Conservation (phyloP, 2,797 vertebrate genomes). For the Ptychobarbus kaznakovi region DNA sequence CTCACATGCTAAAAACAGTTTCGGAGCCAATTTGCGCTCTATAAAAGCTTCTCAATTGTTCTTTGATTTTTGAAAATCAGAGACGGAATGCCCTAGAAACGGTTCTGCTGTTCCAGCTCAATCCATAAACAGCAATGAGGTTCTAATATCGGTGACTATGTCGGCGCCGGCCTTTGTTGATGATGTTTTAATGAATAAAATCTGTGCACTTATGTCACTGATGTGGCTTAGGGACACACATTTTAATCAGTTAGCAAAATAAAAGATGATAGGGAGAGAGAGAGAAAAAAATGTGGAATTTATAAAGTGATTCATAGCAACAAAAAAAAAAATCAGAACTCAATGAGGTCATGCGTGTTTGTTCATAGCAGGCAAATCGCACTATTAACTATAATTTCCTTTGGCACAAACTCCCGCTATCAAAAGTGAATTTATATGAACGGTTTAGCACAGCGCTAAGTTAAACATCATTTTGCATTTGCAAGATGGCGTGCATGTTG, state of each 20-base stretch:
- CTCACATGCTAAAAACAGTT: constrained; percentile 22
- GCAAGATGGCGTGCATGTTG: constrained; percentile 36
- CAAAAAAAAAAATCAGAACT: constrained; percentile 46
- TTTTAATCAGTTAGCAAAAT: constrained; percentile 58
- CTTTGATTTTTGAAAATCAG: constrained; percentile 49
- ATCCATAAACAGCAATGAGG: constrained; percentile 58
- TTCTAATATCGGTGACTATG: constrained; percentile 62
- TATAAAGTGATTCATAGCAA: constrained; percentile 54
- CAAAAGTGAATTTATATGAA: constrained; percentile 11
- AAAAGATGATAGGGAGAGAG: constrained; percentile 49
- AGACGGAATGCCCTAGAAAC: constrained; percentile 50
- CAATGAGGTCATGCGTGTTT: constrained; percentile 55
- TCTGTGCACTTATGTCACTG: constrained; percentile 57
- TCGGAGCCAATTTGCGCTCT: constrained; percentile 4
- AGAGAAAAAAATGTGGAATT: constrained; percentile 40
- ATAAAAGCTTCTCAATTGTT: constrained; percentile 53
- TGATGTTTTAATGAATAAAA: constrained; percentile 65
- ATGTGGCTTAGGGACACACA: constrained; percentile 59
- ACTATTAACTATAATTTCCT: constrained; percentile 50
- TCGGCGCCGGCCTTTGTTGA: constrained; percentile 55
- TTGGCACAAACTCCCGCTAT: constrained; percentile 37
- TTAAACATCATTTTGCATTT: constrained; percentile 42
- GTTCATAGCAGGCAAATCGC: constrained; percentile 46
- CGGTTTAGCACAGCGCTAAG: constrained; percentile 8
- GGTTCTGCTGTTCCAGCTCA: constrained; percentile 51